phyloP scores from a whole-genome alignment of 2,113 vertebrate genomes.

The Lipophrys pholis region DNA sequence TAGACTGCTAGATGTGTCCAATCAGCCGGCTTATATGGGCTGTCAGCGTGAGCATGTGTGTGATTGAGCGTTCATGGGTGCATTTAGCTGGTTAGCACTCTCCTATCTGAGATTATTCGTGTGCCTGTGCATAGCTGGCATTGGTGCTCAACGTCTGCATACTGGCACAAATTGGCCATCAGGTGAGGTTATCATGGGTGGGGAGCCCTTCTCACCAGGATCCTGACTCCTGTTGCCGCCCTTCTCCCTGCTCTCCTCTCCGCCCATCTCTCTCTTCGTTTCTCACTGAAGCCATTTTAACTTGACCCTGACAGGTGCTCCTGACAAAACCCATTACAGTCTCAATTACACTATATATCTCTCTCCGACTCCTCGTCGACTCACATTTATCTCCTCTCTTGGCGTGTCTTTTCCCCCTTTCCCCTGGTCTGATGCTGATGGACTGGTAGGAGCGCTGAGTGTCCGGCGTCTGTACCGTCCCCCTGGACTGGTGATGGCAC shows the following conservation, averaged over 20 bases:
- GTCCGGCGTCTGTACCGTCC: neutral
- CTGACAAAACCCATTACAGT: constrained; percentile 83
- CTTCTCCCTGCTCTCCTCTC: constrained; percentile 34
- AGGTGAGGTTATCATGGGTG: constrained; percentile 76
- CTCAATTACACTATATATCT: constrained; percentile 75
- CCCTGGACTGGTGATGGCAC: constrained; percentile 37
- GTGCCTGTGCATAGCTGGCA: constrained; percentile 39
- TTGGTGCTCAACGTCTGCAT: constrained; percentile 68
- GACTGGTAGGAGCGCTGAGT: constrained; percentile 19
- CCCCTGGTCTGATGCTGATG: constrained; percentile 19
- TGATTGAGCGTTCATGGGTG: constrained; percentile 38
- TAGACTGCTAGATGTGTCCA: constrained; percentile 59
- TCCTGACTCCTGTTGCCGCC: constrained; percentile 71
- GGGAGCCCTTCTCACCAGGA: constrained; percentile 54
- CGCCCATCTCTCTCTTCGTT: constrained; percentile 58
- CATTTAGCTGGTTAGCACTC: constrained; percentile 46
- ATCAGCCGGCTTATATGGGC: constrained; percentile 54
- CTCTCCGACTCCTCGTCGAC: constrained; percentile 20
- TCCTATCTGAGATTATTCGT: constrained; percentile 45
- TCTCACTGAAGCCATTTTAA: constrained; percentile 61
- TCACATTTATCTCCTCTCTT: constrained; percentile 25
- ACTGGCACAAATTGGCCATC: constrained; percentile 83
- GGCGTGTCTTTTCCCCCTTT: neutral
- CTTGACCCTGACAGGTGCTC: constrained; percentile 80
- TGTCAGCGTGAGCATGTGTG: constrained; percentile 42